Evolutionary conservation across 2,888 invertebrate genomes (phyloP).

Genomic region (Agrotis puta): DNA sequence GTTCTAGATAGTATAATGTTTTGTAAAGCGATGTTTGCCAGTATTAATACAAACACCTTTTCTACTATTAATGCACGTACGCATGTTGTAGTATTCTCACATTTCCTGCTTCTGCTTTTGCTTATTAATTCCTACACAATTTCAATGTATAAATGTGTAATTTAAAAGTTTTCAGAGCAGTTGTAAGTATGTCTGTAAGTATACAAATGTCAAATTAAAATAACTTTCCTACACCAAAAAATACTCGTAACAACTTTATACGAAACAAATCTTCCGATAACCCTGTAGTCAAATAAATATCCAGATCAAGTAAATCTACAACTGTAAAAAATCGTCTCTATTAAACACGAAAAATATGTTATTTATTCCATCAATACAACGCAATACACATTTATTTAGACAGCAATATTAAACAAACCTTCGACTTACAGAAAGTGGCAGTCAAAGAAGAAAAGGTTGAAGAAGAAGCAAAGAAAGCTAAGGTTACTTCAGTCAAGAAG

Average conservation of each 20-base stretch:
- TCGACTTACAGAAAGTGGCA: slow-evolving; percentile 86
- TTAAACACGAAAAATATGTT: neutral
- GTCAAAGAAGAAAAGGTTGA: slow-evolving; percentile 86
- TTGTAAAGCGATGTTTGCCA: slow-evolving; percentile 70
- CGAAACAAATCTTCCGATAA: neutral
- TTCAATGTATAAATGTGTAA: slow-evolving; percentile 26
- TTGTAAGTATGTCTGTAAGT: slow-evolving; percentile 62
- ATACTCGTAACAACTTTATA: too few relatives aligned
- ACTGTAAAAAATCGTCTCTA: neutral
- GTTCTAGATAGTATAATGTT: slow-evolving; percentile 51
- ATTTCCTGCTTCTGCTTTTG: slow-evolving; percentile 82
- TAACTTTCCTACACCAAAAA: neutral
- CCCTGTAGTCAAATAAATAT: neutral
- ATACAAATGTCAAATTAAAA: neutral
- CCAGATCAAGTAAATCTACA: neutral
- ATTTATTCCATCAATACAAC: neutral
- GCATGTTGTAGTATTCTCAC: slow-evolving; percentile 70
- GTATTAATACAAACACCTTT: slow-evolving; percentile 55
- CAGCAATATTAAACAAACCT: slow-evolving; percentile 37
- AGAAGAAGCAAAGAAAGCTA: slow-evolving; percentile 87
- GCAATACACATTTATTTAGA: neutral
- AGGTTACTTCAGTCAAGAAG: slow-evolving; percentile 86
- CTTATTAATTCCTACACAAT: slow-evolving; percentile 69
- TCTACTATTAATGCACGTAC: slow-evolving; percentile 48
- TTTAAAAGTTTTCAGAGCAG: slow-evolving; percentile 49